A percentile compares a stretch with the other conserved stretches of the same genome.
Conservation (phyloP, 2,797 vertebrate species). For the Micrastur ruficollis region DNA sequence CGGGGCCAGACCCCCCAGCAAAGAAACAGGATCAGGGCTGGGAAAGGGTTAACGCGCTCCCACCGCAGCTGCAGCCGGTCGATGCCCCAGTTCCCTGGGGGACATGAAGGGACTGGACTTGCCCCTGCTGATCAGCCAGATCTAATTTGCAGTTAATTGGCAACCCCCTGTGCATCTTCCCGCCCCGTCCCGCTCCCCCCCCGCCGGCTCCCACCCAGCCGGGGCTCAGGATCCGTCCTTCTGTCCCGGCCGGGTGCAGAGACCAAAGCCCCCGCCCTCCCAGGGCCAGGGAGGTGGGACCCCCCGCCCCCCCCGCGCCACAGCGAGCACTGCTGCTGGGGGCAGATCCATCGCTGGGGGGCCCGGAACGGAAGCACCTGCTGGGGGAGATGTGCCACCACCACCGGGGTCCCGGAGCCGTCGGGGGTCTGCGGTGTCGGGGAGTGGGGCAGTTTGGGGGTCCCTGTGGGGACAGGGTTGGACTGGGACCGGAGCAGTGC, state of each 20-base stretch:
- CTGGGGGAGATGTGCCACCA: too few species aligned
- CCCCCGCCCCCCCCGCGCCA: too few species aligned
- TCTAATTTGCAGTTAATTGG: conserved; percentile 17
- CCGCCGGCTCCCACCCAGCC: not conserved
- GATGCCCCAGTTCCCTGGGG: not conserved
- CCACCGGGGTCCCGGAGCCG: not conserved
- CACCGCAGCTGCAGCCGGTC: not conserved
- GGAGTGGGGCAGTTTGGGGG: not conserved
- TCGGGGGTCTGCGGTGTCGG: too few species aligned
- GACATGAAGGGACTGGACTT: not conserved
- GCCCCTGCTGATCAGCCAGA: not conserved
- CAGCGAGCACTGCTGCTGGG: not conserved
- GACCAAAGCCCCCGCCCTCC: not conserved
- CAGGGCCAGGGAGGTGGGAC: not conserved
- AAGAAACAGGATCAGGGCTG: not conserved
- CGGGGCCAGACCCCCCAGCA: accelerated
- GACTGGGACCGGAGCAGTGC: not conserved
- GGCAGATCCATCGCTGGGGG: not conserved
- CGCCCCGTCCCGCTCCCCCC: not conserved
- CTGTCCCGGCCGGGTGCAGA: not conserved
- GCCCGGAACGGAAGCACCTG: accelerated
- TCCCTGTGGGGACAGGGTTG: not conserved
- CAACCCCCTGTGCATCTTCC: not conserved
- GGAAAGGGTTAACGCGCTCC: not conserved
- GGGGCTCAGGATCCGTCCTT: not conserved